Evolutionary conservation across 2,113 vertebrate species (phyloP).

Genomic region (Campylorhamphus procurvoides): DNA sequence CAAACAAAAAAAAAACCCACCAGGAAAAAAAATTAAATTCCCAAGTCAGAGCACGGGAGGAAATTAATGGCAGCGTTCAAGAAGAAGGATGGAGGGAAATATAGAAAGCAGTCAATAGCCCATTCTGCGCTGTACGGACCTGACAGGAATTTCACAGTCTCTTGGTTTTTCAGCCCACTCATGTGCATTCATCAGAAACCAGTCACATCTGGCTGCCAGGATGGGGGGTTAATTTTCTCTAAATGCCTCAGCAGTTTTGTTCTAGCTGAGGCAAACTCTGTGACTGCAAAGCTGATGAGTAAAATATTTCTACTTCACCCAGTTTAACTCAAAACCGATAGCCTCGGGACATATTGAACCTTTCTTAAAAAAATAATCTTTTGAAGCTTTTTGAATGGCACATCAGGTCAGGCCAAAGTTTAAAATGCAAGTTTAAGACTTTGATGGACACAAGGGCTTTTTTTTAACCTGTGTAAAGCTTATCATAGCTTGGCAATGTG

Average conservation of each 20-base stretch:
- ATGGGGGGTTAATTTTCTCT: constrained; percentile 99
- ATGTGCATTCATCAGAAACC: constrained; percentile 99
- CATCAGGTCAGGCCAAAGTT: constrained; percentile 96
- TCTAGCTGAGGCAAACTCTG: constrained; percentile 99
- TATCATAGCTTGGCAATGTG: constrained; percentile 94
- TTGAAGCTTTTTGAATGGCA: constrained; percentile 90
- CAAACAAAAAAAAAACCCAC: background rate
- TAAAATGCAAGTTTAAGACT: constrained; percentile 92
- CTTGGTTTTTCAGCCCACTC: constrained; percentile 99
- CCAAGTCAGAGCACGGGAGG: constrained; percentile 92
- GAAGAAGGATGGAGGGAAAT: constrained; percentile 99
- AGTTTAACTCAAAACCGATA: constrained; percentile 99
- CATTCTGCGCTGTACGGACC: constrained; percentile 96
- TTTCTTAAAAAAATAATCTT: constrained; percentile 91
- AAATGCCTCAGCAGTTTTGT: constrained; percentile 99
- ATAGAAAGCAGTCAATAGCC: constrained; percentile 99
- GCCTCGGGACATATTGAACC: constrained; percentile 96
- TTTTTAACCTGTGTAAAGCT: constrained; percentile 84
- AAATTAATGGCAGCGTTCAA: constrained; percentile 99
- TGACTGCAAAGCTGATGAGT: constrained; percentile 99
- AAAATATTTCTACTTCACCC: constrained; percentile 99
- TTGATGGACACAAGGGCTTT: constrained; percentile 87
- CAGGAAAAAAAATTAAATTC: constrained; percentile 71
- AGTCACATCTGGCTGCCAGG: constrained; percentile 99
- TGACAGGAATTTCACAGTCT: constrained; percentile 99